Conservation (phyloP, 2,113 vertebrate species). For the Lates calcarifer region DNA sequence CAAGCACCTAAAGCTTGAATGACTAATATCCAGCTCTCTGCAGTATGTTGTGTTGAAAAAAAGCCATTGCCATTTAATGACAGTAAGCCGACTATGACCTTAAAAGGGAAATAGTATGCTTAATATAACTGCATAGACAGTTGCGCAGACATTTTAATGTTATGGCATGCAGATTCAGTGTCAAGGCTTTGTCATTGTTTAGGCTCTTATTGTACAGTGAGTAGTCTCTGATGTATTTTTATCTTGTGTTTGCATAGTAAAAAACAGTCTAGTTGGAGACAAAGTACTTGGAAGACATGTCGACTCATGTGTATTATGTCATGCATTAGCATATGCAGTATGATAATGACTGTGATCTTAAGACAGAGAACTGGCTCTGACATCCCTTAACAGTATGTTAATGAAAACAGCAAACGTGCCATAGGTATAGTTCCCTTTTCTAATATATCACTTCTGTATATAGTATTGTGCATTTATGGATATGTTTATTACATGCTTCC, state of each 20-base stretch:
- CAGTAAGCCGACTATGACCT: slow-evolving; percentile 21
- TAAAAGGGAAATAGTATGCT: slow-evolving; percentile 12
- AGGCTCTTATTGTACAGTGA: not conserved
- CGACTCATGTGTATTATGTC: not conserved
- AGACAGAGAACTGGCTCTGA: not conserved
- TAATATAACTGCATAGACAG: slow-evolving; percentile 1
- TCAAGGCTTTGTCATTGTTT: slow-evolving; percentile 29
- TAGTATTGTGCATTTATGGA: not conserved
- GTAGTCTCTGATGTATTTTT: not conserved
- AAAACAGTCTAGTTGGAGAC: not conserved
- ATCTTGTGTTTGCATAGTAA: not conserved
- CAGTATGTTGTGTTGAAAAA: slow-evolving; percentile 11
- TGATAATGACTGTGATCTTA: not conserved
- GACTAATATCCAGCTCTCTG: slow-evolving; percentile 47
- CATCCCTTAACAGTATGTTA: not conserved
- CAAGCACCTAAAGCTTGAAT: slow-evolving; percentile 55
- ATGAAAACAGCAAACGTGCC: not conserved
- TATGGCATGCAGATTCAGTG: not conserved
- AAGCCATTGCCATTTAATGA: slow-evolving; percentile 24
- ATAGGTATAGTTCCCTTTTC: not conserved
- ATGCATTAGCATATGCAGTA: not conserved
- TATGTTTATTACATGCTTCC: not conserved
- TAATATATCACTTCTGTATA: not conserved
- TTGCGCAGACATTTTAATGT: not conserved
- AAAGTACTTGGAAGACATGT: not conserved